A percentile compares a stretch with the other conserved stretches of the same genome.
These are phyloP conservation scores for Stichopus horrens DNA, from an alignment of 53 echinoderm and acorn worm species.

Conservation along the genomic window DNA sequence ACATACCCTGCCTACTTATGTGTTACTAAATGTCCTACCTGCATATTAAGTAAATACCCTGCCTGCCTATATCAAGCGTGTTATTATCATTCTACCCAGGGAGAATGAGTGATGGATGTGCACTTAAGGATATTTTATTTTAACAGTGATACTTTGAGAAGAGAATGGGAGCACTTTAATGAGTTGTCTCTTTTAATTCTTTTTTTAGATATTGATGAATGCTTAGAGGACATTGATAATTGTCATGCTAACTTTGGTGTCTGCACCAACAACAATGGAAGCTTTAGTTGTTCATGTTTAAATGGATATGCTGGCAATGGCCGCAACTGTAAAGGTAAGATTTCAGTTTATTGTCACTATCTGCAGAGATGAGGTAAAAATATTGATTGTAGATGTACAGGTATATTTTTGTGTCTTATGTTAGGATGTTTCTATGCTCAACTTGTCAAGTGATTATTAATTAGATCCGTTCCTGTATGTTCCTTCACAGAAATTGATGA, in stretches of 20 bases:
- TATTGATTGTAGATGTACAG: no score
- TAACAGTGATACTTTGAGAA: not conserved
- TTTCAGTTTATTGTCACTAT: no score
- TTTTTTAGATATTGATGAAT: constrained; percentile 74
- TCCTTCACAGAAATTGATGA: constrained; percentile 62
- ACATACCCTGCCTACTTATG: no score
- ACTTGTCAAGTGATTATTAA: not conserved
- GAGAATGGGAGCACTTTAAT: not conserved
- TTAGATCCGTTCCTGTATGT: not conserved
- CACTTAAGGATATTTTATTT: not conserved
- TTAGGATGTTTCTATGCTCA: no score
- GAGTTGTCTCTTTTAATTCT: constrained; percentile 23
- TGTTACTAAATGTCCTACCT: no score
- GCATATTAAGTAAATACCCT: no score
- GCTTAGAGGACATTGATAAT: constrained; percentile 45
- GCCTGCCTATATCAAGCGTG: no score
- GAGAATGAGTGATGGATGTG: not conserved
- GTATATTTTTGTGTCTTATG: no score
- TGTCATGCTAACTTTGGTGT: constrained; percentile 54
- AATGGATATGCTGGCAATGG: constrained; percentile 72
- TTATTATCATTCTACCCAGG: no score
- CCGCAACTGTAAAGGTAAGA: constrained; percentile 59
- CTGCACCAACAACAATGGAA: constrained; percentile 67
- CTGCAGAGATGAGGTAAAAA: no score
- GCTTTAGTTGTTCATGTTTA: constrained; percentile 59